Base-by-base conservation (phyloP, 1,140 invertebrate species). In the Dendrolimus punctatus region DNA sequence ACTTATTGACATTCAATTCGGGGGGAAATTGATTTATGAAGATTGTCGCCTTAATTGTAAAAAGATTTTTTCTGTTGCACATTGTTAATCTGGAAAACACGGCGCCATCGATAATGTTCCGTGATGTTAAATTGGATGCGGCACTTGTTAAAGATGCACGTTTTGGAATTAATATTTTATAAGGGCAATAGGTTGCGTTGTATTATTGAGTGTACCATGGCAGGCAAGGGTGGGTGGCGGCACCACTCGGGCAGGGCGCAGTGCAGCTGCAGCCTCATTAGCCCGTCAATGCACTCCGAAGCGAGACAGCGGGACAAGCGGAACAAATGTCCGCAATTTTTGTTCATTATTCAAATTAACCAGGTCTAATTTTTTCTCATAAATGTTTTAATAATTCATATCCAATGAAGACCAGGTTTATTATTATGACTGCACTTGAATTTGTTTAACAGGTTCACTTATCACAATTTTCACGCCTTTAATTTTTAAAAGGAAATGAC, bases 21-120 rank as follows among this genome's bases (percentile, higher is more conserved):
- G 75, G 80, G 75, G 80, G 83, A 86, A 86, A 87, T 85, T 86
- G 83, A 86, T 86, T 86, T 85, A 85, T 85, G 80, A 85, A 85
- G 80, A 85, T 85, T 86, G 80, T 85, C 73, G 78, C 73, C 66
- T 81, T 86, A 83, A 86, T 86, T 85, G 83, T 66, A 64, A 74
- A 81, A 76, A 80, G 75, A 80, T 77, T 80, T 80, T 72, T 58
- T 5, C 37, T n/a, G 42, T 45, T 39, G 50, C 39, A 50, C 40
- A 53, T 40, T 62, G 48, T 57, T 60, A 53, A 64, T 58, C 50
- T 44, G 51, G 9, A 40, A 55, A 44, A 48, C 46, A 48, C 39
- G 37, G 23, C n/a, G n/a, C n/a, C 6, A 40, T 41, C 23, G 23
- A 23, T 23, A 23, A 23, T 23, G 23, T 23, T 23, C 23, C 23